phyloP scores from a whole-genome alignment of 2,888 invertebrate species.

The Aphodius sticticus region DNA sequence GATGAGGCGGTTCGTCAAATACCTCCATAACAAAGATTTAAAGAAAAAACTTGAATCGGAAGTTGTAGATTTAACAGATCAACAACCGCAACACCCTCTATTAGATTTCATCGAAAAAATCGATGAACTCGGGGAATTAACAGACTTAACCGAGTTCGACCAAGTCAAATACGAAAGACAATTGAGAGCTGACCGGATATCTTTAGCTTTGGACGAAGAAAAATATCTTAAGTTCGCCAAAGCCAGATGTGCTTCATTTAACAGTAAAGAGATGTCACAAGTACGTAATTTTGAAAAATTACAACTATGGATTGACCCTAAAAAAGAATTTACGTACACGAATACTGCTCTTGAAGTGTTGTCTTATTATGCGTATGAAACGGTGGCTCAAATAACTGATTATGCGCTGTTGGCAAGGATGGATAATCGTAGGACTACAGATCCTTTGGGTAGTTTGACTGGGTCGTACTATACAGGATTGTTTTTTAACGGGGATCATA shows the following conservation, averaged over 20 bases:
- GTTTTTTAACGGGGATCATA: slow-evolving; percentile 66
- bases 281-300: slow-evolving; percentile 60
- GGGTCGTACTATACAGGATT: slow-evolving; percentile 71
- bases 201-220: slow-evolving; percentile 63
- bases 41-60: slow-evolving; percentile 58
- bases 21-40: slow-evolving; percentile 68
- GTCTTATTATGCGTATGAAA: slow-evolving; percentile 88
- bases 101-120: slow-evolving; percentile 64
- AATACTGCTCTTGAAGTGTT: slow-evolving; percentile 77
- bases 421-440: slow-evolving; percentile 74
- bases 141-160: slow-evolving; percentile 64
- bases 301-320: slow-evolving; percentile 70
- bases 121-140: slow-evolving; percentile 66
- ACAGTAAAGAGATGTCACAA: slow-evolving; percentile 51
- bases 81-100: slow-evolving; percentile 61
- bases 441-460: slow-evolving; percentile 75
- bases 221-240: slow-evolving; percentile 82
- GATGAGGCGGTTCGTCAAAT: slow-evolving; percentile 78
- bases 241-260: slow-evolving; percentile 80
- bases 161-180: slow-evolving; percentile 66
- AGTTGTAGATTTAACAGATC: slow-evolving; percentile 50
- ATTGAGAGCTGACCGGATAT: slow-evolving; percentile 70
- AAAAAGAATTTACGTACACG: slow-evolving; percentile 68
- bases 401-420: slow-evolving; percentile 82
- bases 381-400: slow-evolving; percentile 88